Evolutionary conservation across 2,113 vertebrate species (phyloP), one percentile per base, ranked within the genome.

Genomic region (Brachirus orientalis): DNA sequence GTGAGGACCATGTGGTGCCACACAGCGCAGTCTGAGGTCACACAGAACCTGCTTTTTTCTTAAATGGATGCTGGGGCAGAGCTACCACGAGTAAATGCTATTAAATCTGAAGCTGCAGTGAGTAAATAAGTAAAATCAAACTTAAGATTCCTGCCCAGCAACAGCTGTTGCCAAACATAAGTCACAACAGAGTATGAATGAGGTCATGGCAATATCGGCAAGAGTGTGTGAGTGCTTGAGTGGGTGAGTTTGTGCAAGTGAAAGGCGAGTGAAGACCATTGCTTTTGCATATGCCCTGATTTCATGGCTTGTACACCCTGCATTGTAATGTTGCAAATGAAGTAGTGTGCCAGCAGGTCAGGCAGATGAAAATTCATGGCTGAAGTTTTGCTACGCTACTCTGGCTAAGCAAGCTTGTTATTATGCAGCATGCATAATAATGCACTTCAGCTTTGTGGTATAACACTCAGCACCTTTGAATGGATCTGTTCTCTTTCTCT

Each of bases 11-110:
- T 55, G 72, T 77, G 59, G 58, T 43, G 54, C 50, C 75, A 65
- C 68, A 17, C 6, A 1, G 36, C 62, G 45, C 61, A 54, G 55
- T 20, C 60, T 82, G 70, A 72, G 87, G 80, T 86, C 77, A 82
- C 51, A 53, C 38, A 22, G 36, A 53, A 46, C 19, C 45, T 18
- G 22, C 51, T 22, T 48, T 71, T n/a, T 41, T 48, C 38, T 51
- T 53, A 61, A 60, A 80, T 22, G 41, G 50, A 67, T 9, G 1
- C 17, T 22, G 40, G 22, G 48, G 22, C 35, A 18, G 36, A 51
- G 54, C 35, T 58, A 28, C 43, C 13, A 6, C 16, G 53, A 18
- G 45, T 11, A 36, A 67, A 61, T 35, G 5, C 57, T 63, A 59
- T 67, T 14, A 55, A 59, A 69, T 69, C n/a, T 54, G 10, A 75